A percentile compares a stretch with the other conserved stretches of the same genome.
Conservation (phyloP, 2,113 vertebrate species). For the Oncorhynchus nerka region DNA sequence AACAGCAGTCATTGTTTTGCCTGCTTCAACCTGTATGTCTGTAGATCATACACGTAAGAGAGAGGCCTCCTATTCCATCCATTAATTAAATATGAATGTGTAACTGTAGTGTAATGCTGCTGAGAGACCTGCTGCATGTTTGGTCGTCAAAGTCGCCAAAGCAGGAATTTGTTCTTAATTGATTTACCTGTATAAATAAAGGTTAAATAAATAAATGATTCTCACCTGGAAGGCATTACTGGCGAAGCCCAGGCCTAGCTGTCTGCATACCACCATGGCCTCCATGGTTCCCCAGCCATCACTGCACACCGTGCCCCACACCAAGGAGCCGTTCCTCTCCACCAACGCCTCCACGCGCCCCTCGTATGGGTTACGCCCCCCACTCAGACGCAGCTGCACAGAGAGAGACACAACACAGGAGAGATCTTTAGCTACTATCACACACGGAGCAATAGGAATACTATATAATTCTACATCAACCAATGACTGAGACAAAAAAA, state of each 20-base stretch:
- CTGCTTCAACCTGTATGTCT: too few species aligned
- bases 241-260: conserved; percentile 91
- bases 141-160: too few species aligned
- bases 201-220: too few species aligned
- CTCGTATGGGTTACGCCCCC: conserved; percentile 86
- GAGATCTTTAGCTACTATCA: conserved; percentile 9
- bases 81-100: too few species aligned
- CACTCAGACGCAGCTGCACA: conserved; percentile 84
- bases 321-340: conserved; percentile 82
- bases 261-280: conserved; percentile 94
- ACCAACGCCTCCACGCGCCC: conserved; percentile 89
- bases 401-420: not conserved
- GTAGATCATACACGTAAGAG: too few species aligned
- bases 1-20: too few species aligned
- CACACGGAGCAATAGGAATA: not conserved
- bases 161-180: too few species aligned
- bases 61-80: too few species aligned
- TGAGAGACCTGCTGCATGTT: too few species aligned
- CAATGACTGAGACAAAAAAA: not conserved
- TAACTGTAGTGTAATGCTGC: too few species aligned
- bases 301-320: conserved; percentile 91
- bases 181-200: too few species aligned
- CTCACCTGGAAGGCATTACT: conserved; percentile 90
- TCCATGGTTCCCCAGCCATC: conserved; percentile 89
- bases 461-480: not conserved